phyloP scores from a whole-genome alignment of 1,140 invertebrate species.

The Nautilus pompilius region DNA sequence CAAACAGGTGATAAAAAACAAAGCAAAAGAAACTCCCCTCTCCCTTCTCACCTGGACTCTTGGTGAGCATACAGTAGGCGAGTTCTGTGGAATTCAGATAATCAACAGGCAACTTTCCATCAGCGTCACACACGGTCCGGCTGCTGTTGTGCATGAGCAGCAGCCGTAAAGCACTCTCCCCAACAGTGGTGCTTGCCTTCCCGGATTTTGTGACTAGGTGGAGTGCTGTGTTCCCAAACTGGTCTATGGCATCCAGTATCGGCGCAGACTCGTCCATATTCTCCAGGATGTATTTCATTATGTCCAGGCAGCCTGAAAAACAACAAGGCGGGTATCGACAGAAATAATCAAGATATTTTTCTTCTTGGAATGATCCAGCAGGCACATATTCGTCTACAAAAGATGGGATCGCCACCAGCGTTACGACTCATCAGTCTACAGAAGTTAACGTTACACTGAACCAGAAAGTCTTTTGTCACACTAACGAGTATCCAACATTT shows the following conservation, averaged over 20 bases:
- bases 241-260: slow-evolving; percentile 10
- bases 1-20: neutral
- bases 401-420: neutral
- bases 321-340: neutral
- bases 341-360: neutral
- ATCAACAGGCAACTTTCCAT: slow-evolving; percentile 15
- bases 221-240: slow-evolving; percentile 8
- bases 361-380: neutral
- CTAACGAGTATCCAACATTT: too few relatives aligned
- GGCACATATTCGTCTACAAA: neutral
- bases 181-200: slow-evolving; percentile 3
- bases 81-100: slow-evolving; percentile 13
- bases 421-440: too few relatives aligned
- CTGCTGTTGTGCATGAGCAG: slow-evolving; percentile 16
- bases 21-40: slow-evolving; percentile 4
- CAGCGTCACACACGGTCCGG: slow-evolving; percentile 6
- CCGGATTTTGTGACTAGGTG: slow-evolving; percentile 18
- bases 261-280: slow-evolving; percentile 6
- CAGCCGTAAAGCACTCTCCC: slow-evolving; percentile 11
- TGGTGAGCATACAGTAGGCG: slow-evolving; percentile 3
- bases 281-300: slow-evolving; percentile 14
- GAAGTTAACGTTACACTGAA: neutral
- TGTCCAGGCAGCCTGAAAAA: slow-evolving; percentile 9
- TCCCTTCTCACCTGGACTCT: neutral
- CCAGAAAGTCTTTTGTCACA: neutral